These are phyloP conservation scores for Vidua macroura DNA, from an alignment of 2,113 vertebrate genomes.

Conservation along the genomic window DNA sequence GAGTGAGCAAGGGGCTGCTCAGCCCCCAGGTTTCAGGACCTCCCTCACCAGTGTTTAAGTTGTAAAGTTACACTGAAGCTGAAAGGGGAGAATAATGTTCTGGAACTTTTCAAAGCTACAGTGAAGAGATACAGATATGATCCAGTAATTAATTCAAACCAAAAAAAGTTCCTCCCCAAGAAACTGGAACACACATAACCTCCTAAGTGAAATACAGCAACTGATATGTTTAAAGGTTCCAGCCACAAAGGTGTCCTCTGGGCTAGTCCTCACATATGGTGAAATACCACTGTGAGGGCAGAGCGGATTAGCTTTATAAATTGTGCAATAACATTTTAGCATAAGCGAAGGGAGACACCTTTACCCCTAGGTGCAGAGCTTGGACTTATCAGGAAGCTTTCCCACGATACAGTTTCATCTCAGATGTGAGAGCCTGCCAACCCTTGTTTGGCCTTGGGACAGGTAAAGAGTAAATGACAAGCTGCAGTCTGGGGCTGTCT, in stretches of 20 bases:
- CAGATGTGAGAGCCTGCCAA: background rate
- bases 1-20: background rate
- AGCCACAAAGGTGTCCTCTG: background rate
- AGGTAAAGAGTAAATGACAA: background rate
- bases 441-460: background rate
- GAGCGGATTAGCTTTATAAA: background rate
- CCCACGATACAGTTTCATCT: background rate
- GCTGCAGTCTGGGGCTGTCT: background rate
- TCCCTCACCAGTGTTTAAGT: background rate
- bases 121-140: background rate
- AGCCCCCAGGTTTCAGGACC: background rate
- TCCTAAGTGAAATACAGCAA: background rate
- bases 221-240: background rate
- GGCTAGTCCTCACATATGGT: background rate
- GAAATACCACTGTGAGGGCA: background rate
- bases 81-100: background rate
- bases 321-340: background rate
- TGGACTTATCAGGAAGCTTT: background rate
- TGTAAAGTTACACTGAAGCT: background rate
- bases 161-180: background rate
- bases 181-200: background rate
- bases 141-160: background rate
- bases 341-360: background rate
- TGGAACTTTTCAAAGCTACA: background rate
- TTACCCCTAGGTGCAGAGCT: background rate